phyloP scores from a whole-genome alignment of 2,797 vertebrate species.

The Onychomys leucogaster region DNA sequence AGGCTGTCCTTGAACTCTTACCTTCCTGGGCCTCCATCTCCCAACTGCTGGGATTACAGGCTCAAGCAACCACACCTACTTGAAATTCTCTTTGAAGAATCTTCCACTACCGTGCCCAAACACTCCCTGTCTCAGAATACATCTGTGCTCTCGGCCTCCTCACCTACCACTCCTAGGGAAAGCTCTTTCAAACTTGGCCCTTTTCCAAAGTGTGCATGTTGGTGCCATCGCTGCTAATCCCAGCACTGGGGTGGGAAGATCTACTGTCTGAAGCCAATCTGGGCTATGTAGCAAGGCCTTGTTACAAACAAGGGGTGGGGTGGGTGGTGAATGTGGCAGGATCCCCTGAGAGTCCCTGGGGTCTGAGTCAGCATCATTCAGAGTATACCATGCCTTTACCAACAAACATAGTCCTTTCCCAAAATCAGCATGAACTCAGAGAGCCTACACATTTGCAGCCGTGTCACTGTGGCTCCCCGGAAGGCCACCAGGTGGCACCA shows the following conservation, averaged over 20 bases:
- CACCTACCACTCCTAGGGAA: neutral
- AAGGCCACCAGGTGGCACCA: neutral
- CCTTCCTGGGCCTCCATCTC: neutral
- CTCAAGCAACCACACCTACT: neutral
- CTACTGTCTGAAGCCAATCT: neutral
- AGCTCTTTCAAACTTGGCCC: neutral
- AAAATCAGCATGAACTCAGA: constrained; percentile 5
- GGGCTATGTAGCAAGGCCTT: neutral
- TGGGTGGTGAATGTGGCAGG: neutral
- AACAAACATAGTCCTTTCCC: neutral
- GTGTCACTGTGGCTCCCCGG: neutral
- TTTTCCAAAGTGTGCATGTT: neutral
- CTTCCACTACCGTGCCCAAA: neutral
- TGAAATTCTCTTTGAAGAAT: neutral
- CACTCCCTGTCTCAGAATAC: neutral
- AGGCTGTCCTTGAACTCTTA: neutral
- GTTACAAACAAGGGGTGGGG: neutral
- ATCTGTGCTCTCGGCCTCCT: neutral
- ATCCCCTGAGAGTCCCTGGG: neutral
- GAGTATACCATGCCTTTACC: neutral
- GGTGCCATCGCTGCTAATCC: neutral
- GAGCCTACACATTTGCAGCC: neutral
- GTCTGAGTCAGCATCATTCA: neutral
- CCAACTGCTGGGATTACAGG: neutral
- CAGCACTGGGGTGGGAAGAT: neutral